A percentile compares a stretch with the other conserved stretches of the same genome.
Conservation (phyloP, 2,888 invertebrate species). For the Hermaeophaga mercurialis region DNA sequence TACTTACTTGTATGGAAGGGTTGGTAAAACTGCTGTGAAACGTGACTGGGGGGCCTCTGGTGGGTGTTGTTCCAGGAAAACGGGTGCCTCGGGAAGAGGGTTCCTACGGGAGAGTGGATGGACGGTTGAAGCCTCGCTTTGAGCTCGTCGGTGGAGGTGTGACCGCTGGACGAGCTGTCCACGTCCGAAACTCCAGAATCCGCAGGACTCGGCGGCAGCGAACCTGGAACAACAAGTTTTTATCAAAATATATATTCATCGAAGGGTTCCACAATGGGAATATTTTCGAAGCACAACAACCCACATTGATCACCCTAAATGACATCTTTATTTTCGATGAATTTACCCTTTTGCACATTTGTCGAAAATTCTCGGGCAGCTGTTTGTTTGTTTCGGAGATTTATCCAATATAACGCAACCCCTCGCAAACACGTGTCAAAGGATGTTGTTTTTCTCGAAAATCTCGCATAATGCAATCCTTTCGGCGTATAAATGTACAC, state of each 20-base stretch:
- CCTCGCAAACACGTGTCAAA: slow-evolving; percentile 30
- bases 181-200: slow-evolving; percentile 98
- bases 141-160: slow-evolving; percentile 78
- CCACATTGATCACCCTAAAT: no score
- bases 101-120: slow-evolving; percentile 55
- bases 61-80: slow-evolving; percentile 45
- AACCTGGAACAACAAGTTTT: slow-evolving; percentile 76
- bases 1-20: slow-evolving; percentile 51
- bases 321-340: slow-evolving; percentile 7
- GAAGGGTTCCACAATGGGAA: no score
- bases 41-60: slow-evolving; percentile 44
- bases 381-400: slow-evolving; percentile 30
- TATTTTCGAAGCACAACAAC: no score
- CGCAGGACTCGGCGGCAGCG: slow-evolving; percentile 95
- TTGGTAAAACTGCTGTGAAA: slow-evolving; percentile 50
- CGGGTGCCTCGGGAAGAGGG: slow-evolving; percentile 47
- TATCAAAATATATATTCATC: no score
- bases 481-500: slow-evolving; percentile 37
- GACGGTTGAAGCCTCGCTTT: slow-evolving; percentile 83
- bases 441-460: slow-evolving; percentile 16
- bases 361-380: slow-evolving; percentile 28
- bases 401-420: slow-evolving; percentile 36
- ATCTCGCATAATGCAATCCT: slow-evolving; percentile 12
- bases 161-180: slow-evolving; percentile 86
- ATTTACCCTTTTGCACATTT: slow-evolving; percentile 14